A percentile compares a stretch with the other conserved stretches of the same genome.
phyloP scores from a whole-genome alignment of 1,140 invertebrate species.

The Lerema accius region DNA sequence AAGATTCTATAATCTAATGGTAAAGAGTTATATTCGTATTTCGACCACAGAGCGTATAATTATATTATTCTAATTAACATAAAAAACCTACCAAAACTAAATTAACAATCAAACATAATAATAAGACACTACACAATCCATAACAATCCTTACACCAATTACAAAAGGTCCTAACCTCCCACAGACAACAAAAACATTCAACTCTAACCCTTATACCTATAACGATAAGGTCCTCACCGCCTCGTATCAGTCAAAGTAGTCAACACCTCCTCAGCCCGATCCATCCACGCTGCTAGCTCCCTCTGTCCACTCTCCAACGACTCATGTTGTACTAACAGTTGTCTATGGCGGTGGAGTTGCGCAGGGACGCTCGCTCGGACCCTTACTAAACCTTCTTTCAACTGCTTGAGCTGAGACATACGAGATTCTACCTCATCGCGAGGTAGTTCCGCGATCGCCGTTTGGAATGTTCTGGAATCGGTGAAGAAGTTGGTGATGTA shows the following conservation, averaged over 20 bases:
- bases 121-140: too few relatives aligned
- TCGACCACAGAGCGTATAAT: too few relatives aligned
- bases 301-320: conserved; percentile 93
- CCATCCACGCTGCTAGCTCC: conserved; percentile 93
- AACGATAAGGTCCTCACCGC: conserved; percentile 50
- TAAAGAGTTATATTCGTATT: too few relatives aligned
- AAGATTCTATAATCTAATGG: too few relatives aligned
- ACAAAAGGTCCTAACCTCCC: too few relatives aligned
- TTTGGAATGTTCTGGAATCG: conserved; percentile 90
- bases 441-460: conserved; percentile 93
- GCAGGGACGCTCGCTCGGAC: conserved; percentile 91
- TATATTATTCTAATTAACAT: too few relatives aligned
- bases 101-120: too few relatives aligned
- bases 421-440: conserved; percentile 95
- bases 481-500: too few relatives aligned
- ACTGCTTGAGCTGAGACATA: conserved; percentile 94
- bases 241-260: conserved; percentile 50
- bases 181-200: too few relatives aligned
- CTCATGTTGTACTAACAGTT: conserved; percentile 94
- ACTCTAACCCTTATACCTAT: too few relatives aligned
- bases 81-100: too few relatives aligned
- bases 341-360: conserved; percentile 91
- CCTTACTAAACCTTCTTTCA: conserved; percentile 93
- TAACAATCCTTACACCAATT: too few relatives aligned
- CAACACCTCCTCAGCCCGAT: conserved; percentile 91